Conservation (phyloP, 2,888 invertebrate species). For the Acanthacorydalis orientalis region DNA sequence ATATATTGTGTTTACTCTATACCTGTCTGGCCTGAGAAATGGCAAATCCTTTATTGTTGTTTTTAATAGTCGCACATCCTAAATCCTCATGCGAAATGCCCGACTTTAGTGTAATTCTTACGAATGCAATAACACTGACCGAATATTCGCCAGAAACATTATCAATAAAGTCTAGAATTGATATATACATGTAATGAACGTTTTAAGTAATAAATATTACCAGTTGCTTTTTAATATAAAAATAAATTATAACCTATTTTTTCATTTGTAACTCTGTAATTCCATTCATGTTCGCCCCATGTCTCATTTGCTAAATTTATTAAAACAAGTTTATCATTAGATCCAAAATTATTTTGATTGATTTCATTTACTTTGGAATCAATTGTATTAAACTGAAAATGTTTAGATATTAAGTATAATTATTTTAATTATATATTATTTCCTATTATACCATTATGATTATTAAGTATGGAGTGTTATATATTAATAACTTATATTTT, state of each 20-base stretch:
- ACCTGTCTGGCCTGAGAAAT: neutral
- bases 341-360: neutral
- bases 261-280: neutral
- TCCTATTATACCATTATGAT: no score
- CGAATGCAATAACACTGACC: neutral
- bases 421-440: no score
- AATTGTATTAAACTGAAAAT: no score
- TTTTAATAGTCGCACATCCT: neutral
- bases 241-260: neutral
- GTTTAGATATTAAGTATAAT: no score
- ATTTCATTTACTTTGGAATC: neutral
- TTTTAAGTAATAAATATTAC: neutral
- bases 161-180: neutral
- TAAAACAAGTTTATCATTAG: neutral
- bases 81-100: neutral
- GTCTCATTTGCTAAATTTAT: neutral
- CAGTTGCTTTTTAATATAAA: neutral
- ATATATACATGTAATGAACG: no score
- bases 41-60: neutral
- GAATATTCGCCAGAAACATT: neutral
- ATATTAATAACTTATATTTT: no score
- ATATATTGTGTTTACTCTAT: neutral
- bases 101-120: neutral
- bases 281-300: neutral
- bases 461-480: no score